phyloP scores from a whole-genome alignment of 2,888 invertebrate species.

The Griposia aprilina region DNA sequence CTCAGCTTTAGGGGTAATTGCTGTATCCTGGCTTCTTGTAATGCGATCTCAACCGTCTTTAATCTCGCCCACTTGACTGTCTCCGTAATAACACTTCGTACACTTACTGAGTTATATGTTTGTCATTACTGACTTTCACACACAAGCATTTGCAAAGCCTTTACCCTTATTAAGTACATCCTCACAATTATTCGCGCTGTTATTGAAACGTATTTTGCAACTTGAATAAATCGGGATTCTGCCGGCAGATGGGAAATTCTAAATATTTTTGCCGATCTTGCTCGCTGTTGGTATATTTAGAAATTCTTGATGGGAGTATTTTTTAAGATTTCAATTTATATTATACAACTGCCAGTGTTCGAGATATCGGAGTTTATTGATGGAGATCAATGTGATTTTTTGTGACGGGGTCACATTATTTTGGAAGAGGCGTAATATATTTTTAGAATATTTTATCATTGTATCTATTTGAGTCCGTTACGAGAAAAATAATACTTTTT shows the following conservation, averaged over 20 bases:
- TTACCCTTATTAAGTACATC: slow-evolving; percentile 48
- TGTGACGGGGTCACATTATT: background rate
- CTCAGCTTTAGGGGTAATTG: slow-evolving; percentile 68
- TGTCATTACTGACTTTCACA: slow-evolving; percentile 58
- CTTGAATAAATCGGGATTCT: slow-evolving; percentile 43
- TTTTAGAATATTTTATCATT: slow-evolving; percentile 1
- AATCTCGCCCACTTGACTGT: slow-evolving; percentile 63
- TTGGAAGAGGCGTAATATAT: background rate
- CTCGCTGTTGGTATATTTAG: slow-evolving; percentile 36
- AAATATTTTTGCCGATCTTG: slow-evolving; percentile 56
- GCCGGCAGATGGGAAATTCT: slow-evolving; percentile 27
- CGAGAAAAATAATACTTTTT: background rate
- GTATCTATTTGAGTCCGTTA: background rate
- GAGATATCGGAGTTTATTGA: slow-evolving; percentile 30
- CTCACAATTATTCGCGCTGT: slow-evolving; percentile 20
- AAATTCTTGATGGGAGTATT: slow-evolving; percentile 48
- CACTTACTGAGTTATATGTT: slow-evolving; percentile 50
- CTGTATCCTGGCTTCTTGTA: slow-evolving; percentile 70
- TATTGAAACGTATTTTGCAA: slow-evolving; percentile 49
- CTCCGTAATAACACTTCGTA: slow-evolving; percentile 40
- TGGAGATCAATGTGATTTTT: slow-evolving; percentile 14
- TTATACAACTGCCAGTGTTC: slow-evolving; percentile 22
- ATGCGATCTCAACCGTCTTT: slow-evolving; percentile 67
- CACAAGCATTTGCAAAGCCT: slow-evolving; percentile 55
- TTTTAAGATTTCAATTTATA: slow-evolving; percentile 51